These are phyloP conservation scores for Archaeoteleia sp. DNA, from an alignment of 2,888 invertebrate genomes.

Conservation along the genomic window DNA sequence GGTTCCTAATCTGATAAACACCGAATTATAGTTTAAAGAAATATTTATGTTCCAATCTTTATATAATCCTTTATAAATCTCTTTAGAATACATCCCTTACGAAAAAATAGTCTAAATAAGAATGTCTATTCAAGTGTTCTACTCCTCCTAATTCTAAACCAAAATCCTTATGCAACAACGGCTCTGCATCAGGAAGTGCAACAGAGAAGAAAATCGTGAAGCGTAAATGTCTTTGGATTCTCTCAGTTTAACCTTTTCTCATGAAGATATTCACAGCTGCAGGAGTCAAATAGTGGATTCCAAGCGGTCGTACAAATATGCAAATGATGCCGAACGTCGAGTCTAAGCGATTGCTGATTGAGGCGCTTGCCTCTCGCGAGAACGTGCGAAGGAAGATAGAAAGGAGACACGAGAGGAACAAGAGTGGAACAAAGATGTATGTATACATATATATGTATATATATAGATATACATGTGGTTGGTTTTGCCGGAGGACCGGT, in stretches of 20 bases:
- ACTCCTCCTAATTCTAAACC: too few species aligned
- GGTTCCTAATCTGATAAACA: too few species aligned
- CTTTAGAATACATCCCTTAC: too few species aligned
- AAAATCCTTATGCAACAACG: too few species aligned
- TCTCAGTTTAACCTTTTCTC: slow-evolving; percentile 36
- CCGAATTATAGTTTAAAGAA: too few species aligned
- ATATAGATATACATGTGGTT: slow-evolving; percentile 70
- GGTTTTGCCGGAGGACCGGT: slow-evolving; percentile 52
- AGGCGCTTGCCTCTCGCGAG: slow-evolving; percentile 55
- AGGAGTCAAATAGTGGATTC: slow-evolving; percentile 56
- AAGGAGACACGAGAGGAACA: slow-evolving; percentile 61
- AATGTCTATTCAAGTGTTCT: too few species aligned
- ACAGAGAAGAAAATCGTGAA: slow-evolving; percentile 10
- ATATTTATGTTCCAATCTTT: too few species aligned
- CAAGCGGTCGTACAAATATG: slow-evolving; percentile 67
- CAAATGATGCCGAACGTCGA: slow-evolving; percentile 59
- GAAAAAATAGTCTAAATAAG: too few species aligned
- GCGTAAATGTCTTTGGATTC: slow-evolving; percentile 17
- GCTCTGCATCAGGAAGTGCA: too few species aligned
- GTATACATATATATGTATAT: slow-evolving; percentile 55
- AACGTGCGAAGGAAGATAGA: slow-evolving; percentile 45
- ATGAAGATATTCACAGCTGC: slow-evolving; percentile 40
- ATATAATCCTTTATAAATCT: too few species aligned
- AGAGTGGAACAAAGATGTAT: slow-evolving; percentile 69
- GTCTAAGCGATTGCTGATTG: slow-evolving; percentile 58